Conservation (phyloP, 1,140 invertebrate species). For the Danaus plexippus region DNA sequence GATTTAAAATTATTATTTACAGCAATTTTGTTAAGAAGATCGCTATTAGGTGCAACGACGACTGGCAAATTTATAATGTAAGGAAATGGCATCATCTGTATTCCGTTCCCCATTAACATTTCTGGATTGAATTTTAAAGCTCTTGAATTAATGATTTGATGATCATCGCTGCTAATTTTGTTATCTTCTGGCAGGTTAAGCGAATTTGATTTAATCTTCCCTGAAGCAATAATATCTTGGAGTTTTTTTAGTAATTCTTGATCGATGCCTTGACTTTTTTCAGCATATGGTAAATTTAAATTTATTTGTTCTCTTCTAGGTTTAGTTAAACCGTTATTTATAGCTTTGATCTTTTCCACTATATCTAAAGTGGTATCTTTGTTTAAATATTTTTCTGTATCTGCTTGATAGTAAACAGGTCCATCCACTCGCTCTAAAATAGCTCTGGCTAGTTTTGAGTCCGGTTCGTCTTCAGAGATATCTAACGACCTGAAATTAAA, state of each 20-base stretch:
- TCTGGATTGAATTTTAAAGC: slow-evolving; percentile 27
- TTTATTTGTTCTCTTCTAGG: slow-evolving; percentile 32
- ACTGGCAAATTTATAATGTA: slow-evolving; percentile 48
- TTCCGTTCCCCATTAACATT: slow-evolving; percentile 18
- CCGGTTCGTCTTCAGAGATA: slow-evolving; percentile 6
- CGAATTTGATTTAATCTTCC: slow-evolving; percentile 30
- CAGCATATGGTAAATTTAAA: slow-evolving; percentile 32
- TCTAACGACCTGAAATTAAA: slow-evolving; percentile 35
- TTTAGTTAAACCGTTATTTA: slow-evolving; percentile 48
- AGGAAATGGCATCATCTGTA: slow-evolving; percentile 26
- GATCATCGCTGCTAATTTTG: slow-evolving; percentile 16
- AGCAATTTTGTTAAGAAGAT: slow-evolving; percentile 21
- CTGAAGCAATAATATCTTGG: slow-evolving; percentile 48
- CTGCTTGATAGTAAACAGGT: slow-evolving; percentile 32
- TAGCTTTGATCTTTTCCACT: slow-evolving; percentile 53
- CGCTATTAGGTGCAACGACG: slow-evolving; percentile 37
- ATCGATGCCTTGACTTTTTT: slow-evolving; percentile 34
- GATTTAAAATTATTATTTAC: slow-evolving; percentile 24
- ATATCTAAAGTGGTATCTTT: slow-evolving; percentile 37
- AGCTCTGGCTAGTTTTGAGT: slow-evolving; percentile 7
- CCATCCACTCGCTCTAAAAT: slow-evolving; percentile 27
- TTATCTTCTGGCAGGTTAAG: slow-evolving; percentile 15
- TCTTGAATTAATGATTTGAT: slow-evolving; percentile 28
- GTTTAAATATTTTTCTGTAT: slow-evolving; percentile 17
- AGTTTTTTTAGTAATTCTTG: slow-evolving; percentile 45